Evolutionary conservation across 2,113 vertebrate species (phyloP), one percentile per base, ranked within the genome.

Genomic region (Galeopterus variegatus): DNA sequence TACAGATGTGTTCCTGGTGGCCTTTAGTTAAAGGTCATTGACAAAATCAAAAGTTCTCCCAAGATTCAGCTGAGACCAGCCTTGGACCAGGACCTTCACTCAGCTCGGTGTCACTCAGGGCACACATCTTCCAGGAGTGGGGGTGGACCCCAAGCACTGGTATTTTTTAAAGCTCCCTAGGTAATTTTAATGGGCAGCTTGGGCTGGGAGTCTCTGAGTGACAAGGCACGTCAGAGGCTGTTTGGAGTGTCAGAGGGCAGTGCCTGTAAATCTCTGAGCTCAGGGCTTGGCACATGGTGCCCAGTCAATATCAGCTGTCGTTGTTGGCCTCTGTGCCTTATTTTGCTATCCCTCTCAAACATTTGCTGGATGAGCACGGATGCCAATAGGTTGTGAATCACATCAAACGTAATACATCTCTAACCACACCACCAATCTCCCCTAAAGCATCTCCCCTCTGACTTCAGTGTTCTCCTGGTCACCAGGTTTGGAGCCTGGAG

Each of bases 211-310:
- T 3, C 13, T 5, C 2, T 5, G 15, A 26, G 31, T 24, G 72
- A 70, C 41, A 24, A 58, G 36, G 72, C 54, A 2, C 21, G 73
- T 56, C 10, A 72, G 80, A 41, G 19, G 5, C 36, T 23, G 1
- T 4, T 15, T 65, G 36, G 58, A 54, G 65, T 4, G 18, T 54
- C 28, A 13, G 56, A 48, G 60, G 18, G 23, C 31, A 62, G 0
- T 17, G 18, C 33, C 52, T 80, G 18, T 21, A 21, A 50, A 48
- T 14, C 6, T 9, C 14, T 5, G 31, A 77, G 10, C 28, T 45
- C 4, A 0, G 33, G 45, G 3, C 52, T 12, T 41, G 41, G 18
- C 11, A 26, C 15, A 0, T 19, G 15, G 33, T 18, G 6, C 14
- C 80, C 18, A 28, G 52, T 36, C 31, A 31, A 28, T 0, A 2